These are phyloP conservation scores for Eupithecia exiguata DNA, from an alignment of 2,888 invertebrate species.

Conservation along the genomic window DNA sequence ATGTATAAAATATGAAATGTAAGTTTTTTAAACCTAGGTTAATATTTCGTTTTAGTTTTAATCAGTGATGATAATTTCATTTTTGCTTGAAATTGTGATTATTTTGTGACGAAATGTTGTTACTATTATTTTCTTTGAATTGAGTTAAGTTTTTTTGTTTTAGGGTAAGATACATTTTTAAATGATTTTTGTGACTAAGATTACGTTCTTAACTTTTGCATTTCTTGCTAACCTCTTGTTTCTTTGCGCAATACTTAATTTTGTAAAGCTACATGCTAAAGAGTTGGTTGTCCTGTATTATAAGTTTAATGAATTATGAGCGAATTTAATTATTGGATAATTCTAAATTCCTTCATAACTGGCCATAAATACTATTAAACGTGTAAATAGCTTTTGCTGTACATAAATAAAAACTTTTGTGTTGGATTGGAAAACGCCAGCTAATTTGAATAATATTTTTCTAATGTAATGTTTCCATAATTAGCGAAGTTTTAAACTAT, in stretches of 20 bases:
- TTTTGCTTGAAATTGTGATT: slow-evolving; percentile 52
- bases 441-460: slow-evolving; percentile 3
- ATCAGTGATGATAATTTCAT: slow-evolving; percentile 34
- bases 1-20: not conserved
- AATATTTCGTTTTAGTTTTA: slow-evolving; percentile 20
- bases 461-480: not conserved
- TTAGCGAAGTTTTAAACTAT: not conserved
- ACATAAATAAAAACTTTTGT: slow-evolving; percentile 11
- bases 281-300: slow-evolving; percentile 10
- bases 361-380: slow-evolving; percentile 34
- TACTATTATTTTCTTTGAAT: slow-evolving; percentile 56
- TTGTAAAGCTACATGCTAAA: slow-evolving; percentile 14
- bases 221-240: slow-evolving; percentile 23
- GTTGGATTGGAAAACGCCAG: slow-evolving; percentile 8
- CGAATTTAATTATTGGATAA: slow-evolving; percentile 42
- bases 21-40: not conserved
- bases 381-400: slow-evolving; percentile 42
- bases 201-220: slow-evolving; percentile 19
- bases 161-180: slow-evolving; percentile 45
- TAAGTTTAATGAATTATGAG: slow-evolving; percentile 34
- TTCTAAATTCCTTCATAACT: slow-evolving; percentile 29
- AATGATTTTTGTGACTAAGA: slow-evolving; percentile 46
- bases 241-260: slow-evolving; percentile 29
- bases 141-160: slow-evolving; percentile 75
- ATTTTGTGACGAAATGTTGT: slow-evolving; percentile 57